Base-by-base conservation (phyloP, 2,888 invertebrate species). In the Catonia carolina region DNA sequence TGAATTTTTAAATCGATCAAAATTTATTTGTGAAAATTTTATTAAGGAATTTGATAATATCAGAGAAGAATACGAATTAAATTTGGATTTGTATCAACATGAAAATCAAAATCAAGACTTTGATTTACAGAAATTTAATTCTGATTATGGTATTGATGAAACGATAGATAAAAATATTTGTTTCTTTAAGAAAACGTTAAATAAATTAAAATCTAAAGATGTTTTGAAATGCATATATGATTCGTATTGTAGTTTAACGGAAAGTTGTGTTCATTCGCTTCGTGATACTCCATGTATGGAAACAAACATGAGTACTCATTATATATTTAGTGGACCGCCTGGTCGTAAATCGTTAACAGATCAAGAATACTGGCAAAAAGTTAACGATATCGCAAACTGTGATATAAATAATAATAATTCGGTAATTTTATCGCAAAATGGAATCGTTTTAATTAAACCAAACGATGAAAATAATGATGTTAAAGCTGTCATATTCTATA, bases 1-100 rank as follows among this genome's bases (percentile, higher is more conserved):
- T 10, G 57, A 57, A 39, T 57, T 49, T 20, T 12, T 57, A 12
- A 53, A 53, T 17, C 23, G 33, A 18, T 53, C 45, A 20, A 57
- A 57, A 49, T 57, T 53, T 17, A 36, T 53, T 49, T 57, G 57
- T 41, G 53, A 57, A 8, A 53, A 35, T 45, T 37, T 57, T 7
- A 49, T 53, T 15, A 48, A 53, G 39, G 52, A 57, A 18, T 57
- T 49, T 37, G 36, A 53, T 39, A 37, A 41, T 14, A 41, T 53
- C 27, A 49, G 33, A 33, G 55, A 55, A 50, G 33, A 27, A 5
- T 55, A 55, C 33, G 50, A 55, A 41, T 49, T 39, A 17, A 22
- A 49, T 5, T 23, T 53, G 14, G 53, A 57, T 18, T 41, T 20
- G 1, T 17, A 10, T 17, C 7, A 7, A 14, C 18, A 6, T 7